Evolutionary conservation across 2,888 invertebrate genomes (phyloP), one percentile per base, ranked within the genome.

Genomic region (Dicyrtomina minuta): DNA sequence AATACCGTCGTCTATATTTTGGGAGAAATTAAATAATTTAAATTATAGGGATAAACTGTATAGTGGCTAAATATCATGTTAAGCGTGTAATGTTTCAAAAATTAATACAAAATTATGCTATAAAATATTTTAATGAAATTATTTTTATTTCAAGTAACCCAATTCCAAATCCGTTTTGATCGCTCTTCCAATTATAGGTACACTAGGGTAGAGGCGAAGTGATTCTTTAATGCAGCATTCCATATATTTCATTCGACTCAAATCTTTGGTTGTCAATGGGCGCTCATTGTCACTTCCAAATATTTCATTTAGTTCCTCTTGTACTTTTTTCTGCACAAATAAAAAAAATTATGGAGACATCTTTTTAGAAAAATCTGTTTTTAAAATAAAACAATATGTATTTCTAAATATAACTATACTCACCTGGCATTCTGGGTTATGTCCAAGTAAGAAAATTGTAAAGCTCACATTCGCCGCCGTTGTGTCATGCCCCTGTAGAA

Each of bases 261-360:
- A 74, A 74, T 86, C 85, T 39, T 83, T 82, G 71, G 82, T 80
- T 2, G 83, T 82, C 1, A 84, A 80, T 13, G 81, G 80, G 43
- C 84, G 79, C 8, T 82, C 80, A 49, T 75, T 75, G 24, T 75
- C 74, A 27, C 81, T 81, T 72, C 83, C 83, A 77, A 85, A 83
- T 41, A 86, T 80, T 15, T 73, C 72, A 59, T 83, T 82, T 55
- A 85, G 60, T 78, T 86, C 85, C 26, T 82, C 80, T 39, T 84
- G 83, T 0, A 84, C 81, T 74, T 83, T 83, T 49, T 17, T 55
- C 66, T 71, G 59, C 3, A n/a, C n/a, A n/a, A n/a, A n/a, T n/a
- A 5, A 56, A 10, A 53, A 10, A 55, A 33, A 33, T 33, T 8
- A 33, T 3, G 3, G 33, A 5, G 4, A 8, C 33, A 33, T 33